A percentile compares a stretch with the other conserved stretches of the same genome.
Conservation (phyloP, 2,797 vertebrate species). For the Gymnothorax javanicus region DNA sequence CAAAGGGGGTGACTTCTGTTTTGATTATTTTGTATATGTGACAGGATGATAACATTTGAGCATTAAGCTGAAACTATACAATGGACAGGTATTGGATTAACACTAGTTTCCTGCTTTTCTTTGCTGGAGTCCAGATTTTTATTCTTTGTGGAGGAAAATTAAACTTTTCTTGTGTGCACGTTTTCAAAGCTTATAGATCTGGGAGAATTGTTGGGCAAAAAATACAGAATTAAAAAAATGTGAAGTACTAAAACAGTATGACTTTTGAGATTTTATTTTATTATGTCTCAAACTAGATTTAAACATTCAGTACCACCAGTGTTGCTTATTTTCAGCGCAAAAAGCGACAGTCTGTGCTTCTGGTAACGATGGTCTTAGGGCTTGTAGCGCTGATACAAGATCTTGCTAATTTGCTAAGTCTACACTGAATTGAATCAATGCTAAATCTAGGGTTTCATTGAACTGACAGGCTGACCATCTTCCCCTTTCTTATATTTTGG, state of each 20-base stretch:
- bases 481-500: no score
- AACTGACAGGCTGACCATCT: no score
- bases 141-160: constrained; percentile 69
- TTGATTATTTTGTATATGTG: constrained; percentile 64
- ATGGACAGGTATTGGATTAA: constrained; percentile 65
- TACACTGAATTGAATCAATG: no score
- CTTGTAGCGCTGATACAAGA: no score
- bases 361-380: no score
- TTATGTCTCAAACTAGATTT: no score
- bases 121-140: constrained; percentile 70
- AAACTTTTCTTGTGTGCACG: constrained; percentile 69
- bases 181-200: constrained; percentile 76
- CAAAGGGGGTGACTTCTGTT: constrained; percentile 66
- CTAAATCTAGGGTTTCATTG: no score
- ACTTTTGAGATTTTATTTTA: constrained; percentile 36
- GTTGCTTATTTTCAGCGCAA: no score
- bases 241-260: constrained; percentile 70
- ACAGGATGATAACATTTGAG: constrained; percentile 61
- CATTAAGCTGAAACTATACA: constrained; percentile 64
- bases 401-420: no score
- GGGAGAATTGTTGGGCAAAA: constrained; percentile 72
- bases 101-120: constrained; percentile 74
- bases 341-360: no score
- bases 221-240: constrained; percentile 68
- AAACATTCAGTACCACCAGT: no score